Evolutionary conservation across 2,888 invertebrate species (phyloP), one percentile per base, ranked within the genome.

Genomic region (Eurytoma californica): DNA sequence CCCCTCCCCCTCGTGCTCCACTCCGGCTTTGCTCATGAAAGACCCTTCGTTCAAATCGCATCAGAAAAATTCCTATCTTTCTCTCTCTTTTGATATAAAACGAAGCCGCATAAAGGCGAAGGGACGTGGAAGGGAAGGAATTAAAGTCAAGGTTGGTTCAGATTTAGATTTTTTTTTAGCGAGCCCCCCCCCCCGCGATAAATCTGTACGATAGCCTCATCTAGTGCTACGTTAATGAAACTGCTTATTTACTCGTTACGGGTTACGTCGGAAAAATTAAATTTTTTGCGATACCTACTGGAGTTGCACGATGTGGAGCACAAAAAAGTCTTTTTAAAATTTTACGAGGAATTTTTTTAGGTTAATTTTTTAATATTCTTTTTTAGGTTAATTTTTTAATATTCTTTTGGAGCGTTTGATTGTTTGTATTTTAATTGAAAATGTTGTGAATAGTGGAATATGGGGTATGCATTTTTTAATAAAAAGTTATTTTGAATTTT

Each of bases 131-230:
- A 7, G 51, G 39, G 18, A 58, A 61, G 55, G 68, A 68, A 68
- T 78, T 78, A 68, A 68, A 61, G 61, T 14, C 24, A 24, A 51
- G 67, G 58, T 60, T 63, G 57, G 68, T 58, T 77, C 16, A 67
- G 58, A 72, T 60, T 67, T 68, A 39, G n/a, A 57, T 30, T 30
- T 70, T 77, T 77, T 67, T 68, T 75, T 53, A 39, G 39, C 24
- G 3, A 53, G 55, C n/a, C 14, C 58, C 47, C 57, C n/a, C 14
- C 58, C 47, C 57, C 51, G 53, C 66, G 66, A 65, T 73, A 65
- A 47, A 47, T 9, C 39, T 16, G 28, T 12, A 28, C n/a, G 51
- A n/a, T n/a, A n/a, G 18, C 12, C 18, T 9, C n/a, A 9, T 60
- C 30, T 28, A n/a, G 47, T 7, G 20, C 16, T 0, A 16, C 63